Base-by-base conservation (phyloP, 2,797 vertebrate species). In the Ctenopoma multispine region DNA sequence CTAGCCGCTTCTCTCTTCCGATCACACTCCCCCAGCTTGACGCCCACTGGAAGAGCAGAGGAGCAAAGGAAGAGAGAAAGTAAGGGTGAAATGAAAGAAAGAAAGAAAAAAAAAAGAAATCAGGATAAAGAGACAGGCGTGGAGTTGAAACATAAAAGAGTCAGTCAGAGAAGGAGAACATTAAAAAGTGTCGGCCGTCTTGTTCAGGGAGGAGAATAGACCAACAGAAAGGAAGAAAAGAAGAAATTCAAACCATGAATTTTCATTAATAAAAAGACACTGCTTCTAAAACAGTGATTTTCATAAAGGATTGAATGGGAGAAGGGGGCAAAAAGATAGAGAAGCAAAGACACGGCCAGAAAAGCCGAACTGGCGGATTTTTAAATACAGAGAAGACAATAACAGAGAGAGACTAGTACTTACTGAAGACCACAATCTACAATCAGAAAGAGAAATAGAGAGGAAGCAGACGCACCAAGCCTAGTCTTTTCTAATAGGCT, bases 1-100 rank as follows among this genome's bases (percentile, higher is more conserved):
- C 86, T 86, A 88, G 84, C 75, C 77, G 68, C 78, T 91, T 92
- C 85, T 89, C 86, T 91, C 87, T 90, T 86, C 83, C 86, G 87
- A 92, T 93, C 93, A 91, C 93, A 94, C 93, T 90, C 91, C 91
- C 89, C 87, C 91, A 79, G 89, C 92, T 91, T 85, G 65, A 91
- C 92, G 63, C 93, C 93, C 90, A 94, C 94, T 88, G 84, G 71
- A 92, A 80, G 86, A 92, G 90, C 83, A 77, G 70, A 58, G 66
- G 67, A 86, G 77, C 69, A 72, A 77, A 81, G 85, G 63, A 67
- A 78, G 84, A 67, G 81, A 77, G 76, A 81, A 65, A 81, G 77
- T 49, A 60, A 72, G 64, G 69, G 23, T 59, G 36, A 56, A 72
- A 69, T 48, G 57, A 66, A 67, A 66, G 78, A 72, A 63, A 63